Evolutionary conservation across 2,888 invertebrate species (phyloP), one percentile per base, ranked within the genome.

Genomic region (Octodonta nipae): DNA sequence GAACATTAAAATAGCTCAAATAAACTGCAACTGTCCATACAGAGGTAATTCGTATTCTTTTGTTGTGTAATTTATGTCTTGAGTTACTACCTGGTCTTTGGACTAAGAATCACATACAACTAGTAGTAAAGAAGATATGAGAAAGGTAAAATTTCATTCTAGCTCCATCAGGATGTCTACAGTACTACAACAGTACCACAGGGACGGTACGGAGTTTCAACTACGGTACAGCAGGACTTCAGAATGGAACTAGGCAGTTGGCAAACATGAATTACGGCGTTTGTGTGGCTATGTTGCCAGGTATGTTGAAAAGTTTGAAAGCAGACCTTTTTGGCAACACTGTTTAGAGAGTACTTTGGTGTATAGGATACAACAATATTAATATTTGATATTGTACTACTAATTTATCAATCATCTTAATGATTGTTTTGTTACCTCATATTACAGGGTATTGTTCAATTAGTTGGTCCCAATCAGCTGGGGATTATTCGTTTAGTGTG

Each of bases 141-240:
- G 8, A 26, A 17, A 10, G 17, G 11, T 20, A 14, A 20, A 1
- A 11, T 29, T 31, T 27, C 15, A 26, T 54, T 64, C 51, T 58
- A 73, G 83, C 81, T 8, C 83, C 83, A 2, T 70, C 73, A 32
- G 82, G 83, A 15, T 84, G 84, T 50, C 64, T 83, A 20, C 79
- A 80, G 60, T 83, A 80, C 55, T 74, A 75, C 52, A 74, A 71
- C 16, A 68, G 67, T 0, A 49, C 58, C 1, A 55, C 68, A 1
- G 80, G 77, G 2, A 73, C 70, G 0, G 75, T 82, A 3, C 66
- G 58, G 26, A 78, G 82, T 54, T 84, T 84, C 46, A 84, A 84
- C 58, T 84, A 77, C 53, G 78, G 73, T 0, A 65, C 70, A 1
- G 65, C 70, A 2, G 42, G 38, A 8, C 34, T 33, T 26, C 41